Conservation (phyloP, 2,797 vertebrate species). For the Clamator glandarius region DNA sequence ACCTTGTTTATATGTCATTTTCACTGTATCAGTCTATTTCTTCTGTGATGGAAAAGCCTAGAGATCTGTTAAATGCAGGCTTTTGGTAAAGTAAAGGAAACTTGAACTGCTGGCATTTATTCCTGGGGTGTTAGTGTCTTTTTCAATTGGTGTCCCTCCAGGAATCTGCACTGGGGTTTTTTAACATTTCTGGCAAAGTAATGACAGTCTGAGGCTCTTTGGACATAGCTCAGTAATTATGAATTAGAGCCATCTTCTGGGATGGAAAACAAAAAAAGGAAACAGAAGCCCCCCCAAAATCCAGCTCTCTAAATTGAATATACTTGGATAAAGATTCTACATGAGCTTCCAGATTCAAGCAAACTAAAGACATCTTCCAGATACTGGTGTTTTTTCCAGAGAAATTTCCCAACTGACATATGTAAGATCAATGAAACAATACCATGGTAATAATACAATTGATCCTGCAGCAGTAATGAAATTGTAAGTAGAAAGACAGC, state of each 20-base stretch:
- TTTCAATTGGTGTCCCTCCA: not conserved
- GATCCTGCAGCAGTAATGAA: slow-evolving; percentile 14
- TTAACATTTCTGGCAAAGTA: not conserved
- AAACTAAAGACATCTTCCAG: not conserved
- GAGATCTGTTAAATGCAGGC: not conserved
- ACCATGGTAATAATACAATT: not conserved
- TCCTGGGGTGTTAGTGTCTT: not conserved
- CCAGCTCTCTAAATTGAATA: not conserved
- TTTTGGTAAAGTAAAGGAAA: not conserved
- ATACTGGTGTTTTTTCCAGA: not conserved
- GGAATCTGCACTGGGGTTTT: not conserved
- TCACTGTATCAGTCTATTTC: not conserved
- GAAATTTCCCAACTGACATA: not conserved
- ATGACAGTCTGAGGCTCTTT: not conserved
- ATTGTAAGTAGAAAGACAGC: slow-evolving; percentile 50
- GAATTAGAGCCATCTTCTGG: not conserved
- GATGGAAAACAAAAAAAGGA: not conserved
- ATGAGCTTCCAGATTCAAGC: not conserved
- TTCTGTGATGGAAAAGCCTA: not conserved
- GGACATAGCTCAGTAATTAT: not conserved
- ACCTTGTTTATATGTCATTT: not conserved
- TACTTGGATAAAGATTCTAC: not conserved
- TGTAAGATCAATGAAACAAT: not conserved
- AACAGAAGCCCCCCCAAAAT: rapidly evolving
- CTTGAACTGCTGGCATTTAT: not conserved